These are phyloP conservation scores for Dicrostonyx torquatus DNA, from an alignment of 2,797 vertebrate species.

Conservation along the genomic window DNA sequence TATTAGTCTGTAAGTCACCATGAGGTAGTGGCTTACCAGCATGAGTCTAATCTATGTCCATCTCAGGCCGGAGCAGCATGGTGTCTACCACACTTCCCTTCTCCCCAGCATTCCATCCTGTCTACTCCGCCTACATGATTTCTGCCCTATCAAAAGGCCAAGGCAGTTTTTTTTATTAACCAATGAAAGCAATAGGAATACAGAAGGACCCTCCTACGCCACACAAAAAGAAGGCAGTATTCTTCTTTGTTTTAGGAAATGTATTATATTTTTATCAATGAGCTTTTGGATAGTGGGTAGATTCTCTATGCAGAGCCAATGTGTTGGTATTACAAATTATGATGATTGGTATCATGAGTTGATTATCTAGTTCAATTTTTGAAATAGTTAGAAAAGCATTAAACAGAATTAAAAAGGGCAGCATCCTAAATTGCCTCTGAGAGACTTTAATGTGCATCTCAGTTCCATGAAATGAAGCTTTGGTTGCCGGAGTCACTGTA, in stretches of 20 bases:
- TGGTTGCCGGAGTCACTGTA: slow-evolving; percentile 73
- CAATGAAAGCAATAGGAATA: too few relatives aligned
- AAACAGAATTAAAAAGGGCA: slow-evolving; percentile 81
- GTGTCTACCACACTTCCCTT: too few relatives aligned
- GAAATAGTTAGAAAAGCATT: slow-evolving; percentile 79
- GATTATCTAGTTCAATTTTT: slow-evolving; percentile 79
- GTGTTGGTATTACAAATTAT: slow-evolving; percentile 78
- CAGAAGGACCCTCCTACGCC: too few relatives aligned
- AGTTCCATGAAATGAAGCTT: slow-evolving; percentile 75
- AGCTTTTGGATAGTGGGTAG: slow-evolving; percentile 27
- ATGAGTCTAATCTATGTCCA: too few relatives aligned
- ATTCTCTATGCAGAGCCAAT: slow-evolving; percentile 66
- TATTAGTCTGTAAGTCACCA: too few relatives aligned
- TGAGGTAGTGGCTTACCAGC: too few relatives aligned
- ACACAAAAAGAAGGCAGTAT: not conserved
- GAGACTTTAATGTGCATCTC: slow-evolving; percentile 75
- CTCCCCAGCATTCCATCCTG: too few relatives aligned
- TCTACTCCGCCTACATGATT: too few relatives aligned
- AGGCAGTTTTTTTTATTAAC: too few relatives aligned
- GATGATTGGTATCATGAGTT: slow-evolving; percentile 71
- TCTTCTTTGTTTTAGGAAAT: slow-evolving; percentile 28
- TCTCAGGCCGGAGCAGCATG: too few relatives aligned
- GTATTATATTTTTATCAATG: not conserved
- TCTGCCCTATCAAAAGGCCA: too few relatives aligned
- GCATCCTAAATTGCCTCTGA: slow-evolving; percentile 77